A percentile compares a stretch with the other conserved stretches of the same genome.
These are phyloP conservation scores for Capreolus pygargus DNA, from an alignment of 2,113 vertebrate genomes.

Conservation along the genomic window DNA sequence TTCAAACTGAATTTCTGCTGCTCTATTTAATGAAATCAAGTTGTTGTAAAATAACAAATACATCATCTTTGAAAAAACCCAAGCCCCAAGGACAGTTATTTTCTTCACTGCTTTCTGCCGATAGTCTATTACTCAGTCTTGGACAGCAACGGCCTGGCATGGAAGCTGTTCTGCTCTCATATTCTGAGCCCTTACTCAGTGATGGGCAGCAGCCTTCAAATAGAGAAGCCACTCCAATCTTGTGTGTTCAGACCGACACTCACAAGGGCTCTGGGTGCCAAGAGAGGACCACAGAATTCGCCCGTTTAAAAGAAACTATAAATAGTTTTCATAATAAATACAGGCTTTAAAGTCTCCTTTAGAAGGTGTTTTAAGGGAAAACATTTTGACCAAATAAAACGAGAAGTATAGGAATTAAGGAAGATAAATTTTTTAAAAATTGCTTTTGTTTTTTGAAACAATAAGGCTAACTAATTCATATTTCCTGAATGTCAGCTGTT, in stretches of 20 bases:
- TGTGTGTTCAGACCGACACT: not conserved
- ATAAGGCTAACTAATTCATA: not conserved
- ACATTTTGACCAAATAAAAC: not conserved
- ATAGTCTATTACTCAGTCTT: not conserved
- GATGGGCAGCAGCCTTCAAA: not conserved
- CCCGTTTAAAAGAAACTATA: not conserved
- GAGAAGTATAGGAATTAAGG: not conserved
- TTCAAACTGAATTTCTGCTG: not conserved
- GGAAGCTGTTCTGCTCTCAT: not conserved
- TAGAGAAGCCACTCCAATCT: not conserved
- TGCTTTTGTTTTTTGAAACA: not conserved
- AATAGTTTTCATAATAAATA: not conserved
- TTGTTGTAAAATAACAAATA: not conserved
- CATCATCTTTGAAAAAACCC: not conserved
- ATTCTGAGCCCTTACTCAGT: not conserved
- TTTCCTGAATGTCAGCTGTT: not conserved
- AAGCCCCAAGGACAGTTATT: not conserved
- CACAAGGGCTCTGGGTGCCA: not conserved
- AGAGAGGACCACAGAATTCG: not conserved
- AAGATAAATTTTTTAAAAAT: not conserved
- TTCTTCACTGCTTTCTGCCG: not conserved
- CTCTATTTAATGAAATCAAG: not conserved
- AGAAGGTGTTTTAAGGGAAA: not conserved
- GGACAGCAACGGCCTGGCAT: not conserved
- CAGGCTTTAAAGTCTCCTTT: not conserved